Evolutionary conservation across 2,888 invertebrate genomes (phyloP).

Genomic region (Parelbella ahira): DNA sequence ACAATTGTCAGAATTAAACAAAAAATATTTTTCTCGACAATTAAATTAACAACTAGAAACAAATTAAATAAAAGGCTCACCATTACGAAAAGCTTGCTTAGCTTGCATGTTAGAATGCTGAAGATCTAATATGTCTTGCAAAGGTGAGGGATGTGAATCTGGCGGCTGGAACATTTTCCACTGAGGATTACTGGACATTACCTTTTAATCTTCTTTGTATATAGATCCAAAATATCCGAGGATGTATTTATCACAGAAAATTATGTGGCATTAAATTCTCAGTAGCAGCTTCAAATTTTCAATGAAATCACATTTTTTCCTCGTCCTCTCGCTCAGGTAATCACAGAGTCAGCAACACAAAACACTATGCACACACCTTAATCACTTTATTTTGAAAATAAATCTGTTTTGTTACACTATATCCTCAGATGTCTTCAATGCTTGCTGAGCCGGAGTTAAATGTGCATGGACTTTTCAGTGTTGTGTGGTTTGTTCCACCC

Average conservation of each 20-base stretch:
- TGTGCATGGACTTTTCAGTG: slow-evolving; percentile 38
- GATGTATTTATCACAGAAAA: slow-evolving; percentile 75
- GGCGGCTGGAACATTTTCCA: slow-evolving; percentile 96
- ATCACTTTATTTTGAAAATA: slow-evolving; percentile 57
- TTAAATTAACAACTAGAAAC: slow-evolving; percentile 24
- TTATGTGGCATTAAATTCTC: slow-evolving; percentile 55
- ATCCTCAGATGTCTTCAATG: slow-evolving; percentile 95
- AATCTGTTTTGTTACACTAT: slow-evolving; percentile 78
- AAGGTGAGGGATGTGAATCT: slow-evolving; percentile 89
- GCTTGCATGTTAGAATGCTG: slow-evolving; percentile 78
- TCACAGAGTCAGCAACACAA: slow-evolving; percentile 51
- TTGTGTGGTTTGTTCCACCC: slow-evolving; percentile 50
- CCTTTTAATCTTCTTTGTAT: slow-evolving; percentile 71
- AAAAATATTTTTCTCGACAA: too few relatives aligned
- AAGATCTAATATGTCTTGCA: slow-evolving; percentile 90
- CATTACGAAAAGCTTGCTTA: slow-evolving; percentile 79
- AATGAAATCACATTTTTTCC: slow-evolving; percentile 69
- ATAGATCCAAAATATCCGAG: slow-evolving; percentile 60
- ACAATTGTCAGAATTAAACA: too few relatives aligned
- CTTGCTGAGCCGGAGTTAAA: slow-evolving; percentile 89
- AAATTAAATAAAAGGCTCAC: slow-evolving; percentile 48
- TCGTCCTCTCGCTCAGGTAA: slow-evolving; percentile 30
- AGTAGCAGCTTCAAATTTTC: slow-evolving; percentile 49
- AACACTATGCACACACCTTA: slow-evolving; percentile 51
- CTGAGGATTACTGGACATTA: slow-evolving; percentile 92